Evolutionary conservation across 2,797 vertebrate species (phyloP), one percentile per base, ranked within the genome.

Genomic region (Microchirus variegatus): DNA sequence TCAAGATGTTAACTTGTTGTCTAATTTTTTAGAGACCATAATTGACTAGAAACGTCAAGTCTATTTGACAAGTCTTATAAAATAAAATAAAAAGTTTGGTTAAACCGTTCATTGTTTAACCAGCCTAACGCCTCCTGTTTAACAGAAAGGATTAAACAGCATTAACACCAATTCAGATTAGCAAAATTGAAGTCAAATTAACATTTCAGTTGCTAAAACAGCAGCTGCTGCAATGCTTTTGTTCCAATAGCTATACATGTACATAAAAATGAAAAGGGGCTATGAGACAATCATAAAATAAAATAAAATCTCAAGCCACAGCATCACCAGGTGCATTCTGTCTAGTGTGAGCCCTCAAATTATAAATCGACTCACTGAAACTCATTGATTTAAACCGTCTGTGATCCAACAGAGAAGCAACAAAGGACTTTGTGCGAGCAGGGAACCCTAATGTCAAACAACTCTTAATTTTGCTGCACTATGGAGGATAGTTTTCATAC

Each of bases 241-340:
- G 40, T 22, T 41, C 26, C 47, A 16, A 44, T 11, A 48, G 52
- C 64, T 44, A 45, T 36, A 35, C 16, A 45, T 12, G 45, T 22
- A 5, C 12, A 67, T 65, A 37, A 56, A 80, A 67, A 45, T 67
- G 63, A 77, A 60, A 36, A 62, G 74, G 36, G 19, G 50, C 41
- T 60, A 46, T 48, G 1, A 46, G 13, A 77, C 59, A 72, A 60
- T 70, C 54, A 78, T 55, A 18, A 74, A 61, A 71, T 55, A 18
- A 74, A 61, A 71, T 65, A 73, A 53, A 63, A 63, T 59, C 53
- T 76, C 63, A 35, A 58, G 51, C 31, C 2, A 18, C 63, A 54
- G 73, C 78, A 63, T 37, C 61, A 63, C 17, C 64, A 51, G 63
- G 7, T 68, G 65, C 49, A 52, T 79, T 60, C 78, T 81, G 80